phyloP scores from a whole-genome alignment of 2,797 vertebrate species.

The Gymnodraco acuticeps region DNA sequence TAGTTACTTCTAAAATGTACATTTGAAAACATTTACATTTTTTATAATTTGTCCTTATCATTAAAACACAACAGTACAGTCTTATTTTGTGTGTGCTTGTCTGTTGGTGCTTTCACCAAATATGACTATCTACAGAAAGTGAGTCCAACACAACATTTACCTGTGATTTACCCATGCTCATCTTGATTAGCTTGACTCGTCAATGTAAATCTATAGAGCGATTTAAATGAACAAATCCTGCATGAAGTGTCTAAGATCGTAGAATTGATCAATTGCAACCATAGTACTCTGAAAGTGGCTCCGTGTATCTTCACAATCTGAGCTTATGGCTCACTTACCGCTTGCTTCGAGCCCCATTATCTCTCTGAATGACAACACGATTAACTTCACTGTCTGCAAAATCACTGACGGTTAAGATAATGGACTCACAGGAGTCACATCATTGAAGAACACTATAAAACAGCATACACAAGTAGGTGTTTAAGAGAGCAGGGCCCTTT shows the following conservation, averaged over 20 bases:
- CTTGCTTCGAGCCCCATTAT: slow-evolving; percentile 38
- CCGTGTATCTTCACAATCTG: not conserved
- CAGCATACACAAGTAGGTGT: slow-evolving; percentile 12
- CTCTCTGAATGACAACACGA: slow-evolving; percentile 30
- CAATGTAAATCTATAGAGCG: not conserved
- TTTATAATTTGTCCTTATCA: not conserved
- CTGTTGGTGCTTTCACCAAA: not conserved
- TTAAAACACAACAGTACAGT: not conserved
- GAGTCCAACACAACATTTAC: not conserved
- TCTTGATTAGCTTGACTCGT: not conserved
- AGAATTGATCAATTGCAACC: not conserved
- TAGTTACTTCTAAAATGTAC: slow-evolving; percentile 11
- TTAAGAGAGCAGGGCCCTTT: not conserved
- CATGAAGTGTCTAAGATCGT: not conserved
- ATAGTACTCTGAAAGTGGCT: not conserved
- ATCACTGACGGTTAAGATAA: slow-evolving; percentile 31
- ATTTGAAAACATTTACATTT: not conserved
- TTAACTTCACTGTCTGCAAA: slow-evolving; percentile 28
- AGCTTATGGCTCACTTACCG: slow-evolving; percentile 15
- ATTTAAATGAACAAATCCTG: not conserved
- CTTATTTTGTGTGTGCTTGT: not conserved
- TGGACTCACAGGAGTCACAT: slow-evolving; percentile 18
- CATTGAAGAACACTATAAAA: slow-evolving; percentile 25
- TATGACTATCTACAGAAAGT: no score
- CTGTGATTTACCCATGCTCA: not conserved